Conservation (phyloP, 2,113 vertebrate species). For the Nymphicus hollandicus region DNA sequence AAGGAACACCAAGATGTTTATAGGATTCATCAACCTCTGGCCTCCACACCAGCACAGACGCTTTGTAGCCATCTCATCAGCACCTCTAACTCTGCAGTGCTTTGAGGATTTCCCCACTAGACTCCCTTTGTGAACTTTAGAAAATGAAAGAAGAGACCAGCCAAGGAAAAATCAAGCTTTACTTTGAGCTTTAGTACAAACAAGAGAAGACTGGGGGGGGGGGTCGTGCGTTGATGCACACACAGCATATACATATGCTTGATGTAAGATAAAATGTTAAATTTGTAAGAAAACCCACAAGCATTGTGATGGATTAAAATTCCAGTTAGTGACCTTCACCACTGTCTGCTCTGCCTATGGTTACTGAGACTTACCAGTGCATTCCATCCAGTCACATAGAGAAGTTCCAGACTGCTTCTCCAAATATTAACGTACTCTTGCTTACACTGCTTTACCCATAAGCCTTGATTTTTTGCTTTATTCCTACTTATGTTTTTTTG, state of each 20-base stretch:
- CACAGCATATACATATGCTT: background rate
- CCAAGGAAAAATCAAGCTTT: background rate
- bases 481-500: background rate
- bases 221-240: fast-evolving
- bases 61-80: background rate
- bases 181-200: background rate
- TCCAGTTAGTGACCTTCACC: background rate
- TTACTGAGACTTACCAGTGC: background rate
- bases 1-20: background rate
- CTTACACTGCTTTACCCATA: background rate
- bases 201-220: background rate
- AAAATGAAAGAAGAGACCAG: background rate
- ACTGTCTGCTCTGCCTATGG: background rate
- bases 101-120: background rate
- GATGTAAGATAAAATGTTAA: background rate
- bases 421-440: background rate
- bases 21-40: background rate
- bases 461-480: background rate
- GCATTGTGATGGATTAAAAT: background rate
- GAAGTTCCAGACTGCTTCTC: background rate
- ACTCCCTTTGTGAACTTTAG: background rate
- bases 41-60: background rate
- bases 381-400: background rate
- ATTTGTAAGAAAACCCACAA: background rate
- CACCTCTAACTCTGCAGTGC: background rate